Conservation (phyloP, 2,797 vertebrate genomes). For the Argentina silus region DNA sequence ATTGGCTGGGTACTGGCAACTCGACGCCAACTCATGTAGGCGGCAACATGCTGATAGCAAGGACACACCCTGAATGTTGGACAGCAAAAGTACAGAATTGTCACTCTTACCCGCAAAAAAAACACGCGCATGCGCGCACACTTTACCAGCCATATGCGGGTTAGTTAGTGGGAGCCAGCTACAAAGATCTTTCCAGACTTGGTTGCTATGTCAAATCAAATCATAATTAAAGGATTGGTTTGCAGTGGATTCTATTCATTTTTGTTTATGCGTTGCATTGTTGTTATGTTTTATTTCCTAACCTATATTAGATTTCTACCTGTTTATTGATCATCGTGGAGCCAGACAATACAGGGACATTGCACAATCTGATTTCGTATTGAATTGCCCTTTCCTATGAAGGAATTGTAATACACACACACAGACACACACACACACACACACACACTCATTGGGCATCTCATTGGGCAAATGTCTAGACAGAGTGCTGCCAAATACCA, state of each 20-base stretch:
- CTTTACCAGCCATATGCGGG: background rate
- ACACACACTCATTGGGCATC: background rate
- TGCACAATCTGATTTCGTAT: slow-evolving; percentile 75
- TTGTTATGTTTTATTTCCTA: slow-evolving; percentile 56
- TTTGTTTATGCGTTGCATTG: background rate
- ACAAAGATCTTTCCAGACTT: too few species aligned
- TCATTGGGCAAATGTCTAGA: slow-evolving; percentile 69
- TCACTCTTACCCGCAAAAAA: background rate
- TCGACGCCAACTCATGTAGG: too few species aligned
- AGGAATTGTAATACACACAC: slow-evolving; percentile 58
- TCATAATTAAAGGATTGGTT: slow-evolving; percentile 20
- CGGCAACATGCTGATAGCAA: background rate
- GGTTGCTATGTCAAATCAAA: background rate
- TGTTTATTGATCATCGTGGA: slow-evolving; percentile 76
- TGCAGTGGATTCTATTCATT: slow-evolving; percentile 9
- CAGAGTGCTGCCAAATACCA: slow-evolving; percentile 73
- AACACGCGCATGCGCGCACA: background rate
- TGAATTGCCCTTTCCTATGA: slow-evolving; percentile 76
- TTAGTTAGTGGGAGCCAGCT: background rate
- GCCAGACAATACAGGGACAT: slow-evolving; percentile 65
- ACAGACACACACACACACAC: background rate
- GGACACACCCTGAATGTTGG: background rate
- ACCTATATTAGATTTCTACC: slow-evolving; percentile 69
- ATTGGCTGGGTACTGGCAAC: background rate
- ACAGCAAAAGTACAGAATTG: background rate